Evolutionary conservation across 2,888 invertebrate species (phyloP), one percentile per base, ranked within the genome.

Genomic region (Ophion ellenae): DNA sequence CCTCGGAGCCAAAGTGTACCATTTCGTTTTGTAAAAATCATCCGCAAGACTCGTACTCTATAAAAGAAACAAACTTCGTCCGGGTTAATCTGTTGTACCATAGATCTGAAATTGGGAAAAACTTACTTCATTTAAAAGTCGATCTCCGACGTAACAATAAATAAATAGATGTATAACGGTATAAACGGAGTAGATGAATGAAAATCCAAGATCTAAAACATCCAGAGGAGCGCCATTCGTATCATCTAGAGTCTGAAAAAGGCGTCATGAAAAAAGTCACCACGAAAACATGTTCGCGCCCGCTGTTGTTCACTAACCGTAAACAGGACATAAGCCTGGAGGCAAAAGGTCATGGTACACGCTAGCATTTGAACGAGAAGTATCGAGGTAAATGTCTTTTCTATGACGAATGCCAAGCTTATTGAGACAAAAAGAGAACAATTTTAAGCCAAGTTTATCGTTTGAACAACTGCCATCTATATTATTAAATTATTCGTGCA

Each of bases 91-190:
- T 14, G 2, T 47, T 47, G 3, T 47, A 14, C 2, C 14, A 14
- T 47, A 47, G 7, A 40, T 40, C 9, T 7, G 40, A 40, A 40
- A 40, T 40, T 20, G 6, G 2, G 40, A 6, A 73, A 74, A 40
- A 86, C 77, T 73, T 17, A 85, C 87, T 76, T 87, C 83, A 36
- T 69, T 69, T 7, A 80, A 66, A 63, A 91, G 89, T 63, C 53
- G 82, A 64, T 91, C 91, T 17, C 90, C 90, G 0, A 88, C 86
- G 66, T 90, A 91, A 32, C 91, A 91, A 81, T 90, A 89, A 32
- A 88, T 86, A 14, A 89, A 91, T 1, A 91, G 67, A 70, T 90
- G 91, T 20, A 87, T 61, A 75, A 89, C 81, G 11, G 90, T 87
- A n/a, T 88, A 90, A 53, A 82, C 2, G 0, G 89, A 80, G 17